These are phyloP conservation scores for Agrochola circellaris DNA, from an alignment of 2,888 invertebrate species.

Conservation along the genomic window DNA sequence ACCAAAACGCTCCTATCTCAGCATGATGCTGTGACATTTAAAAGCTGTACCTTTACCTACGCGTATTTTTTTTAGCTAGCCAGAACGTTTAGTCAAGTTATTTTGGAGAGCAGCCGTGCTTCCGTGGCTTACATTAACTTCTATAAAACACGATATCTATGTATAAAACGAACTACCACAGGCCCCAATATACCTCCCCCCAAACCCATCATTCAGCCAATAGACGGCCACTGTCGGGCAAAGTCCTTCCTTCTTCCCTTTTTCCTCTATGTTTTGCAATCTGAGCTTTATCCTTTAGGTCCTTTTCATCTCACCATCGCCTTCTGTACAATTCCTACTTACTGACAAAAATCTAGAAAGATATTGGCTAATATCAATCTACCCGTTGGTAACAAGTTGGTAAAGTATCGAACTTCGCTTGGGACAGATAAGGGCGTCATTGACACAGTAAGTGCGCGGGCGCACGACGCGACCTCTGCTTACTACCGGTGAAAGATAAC, in stretches of 20 bases:
- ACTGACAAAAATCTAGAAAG: background rate
- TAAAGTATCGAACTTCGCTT: slow-evolving; percentile 24
- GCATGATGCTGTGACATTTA: no score
- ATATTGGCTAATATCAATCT: background rate
- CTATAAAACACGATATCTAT: background rate
- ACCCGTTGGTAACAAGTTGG: background rate
- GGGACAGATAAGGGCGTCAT: slow-evolving; percentile 67
- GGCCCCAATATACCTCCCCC: background rate
- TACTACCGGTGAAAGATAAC: slow-evolving; percentile 80
- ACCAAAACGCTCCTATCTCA: no score
- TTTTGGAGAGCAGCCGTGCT: background rate
- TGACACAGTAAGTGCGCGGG: slow-evolving; percentile 73
- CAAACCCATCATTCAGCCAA: background rate
- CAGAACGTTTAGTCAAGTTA: background rate
- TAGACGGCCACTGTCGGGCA: background rate
- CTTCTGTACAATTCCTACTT: background rate
- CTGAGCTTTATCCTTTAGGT: background rate
- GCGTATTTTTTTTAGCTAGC: no score
- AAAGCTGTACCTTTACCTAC: no score
- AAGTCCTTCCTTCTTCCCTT: background rate
- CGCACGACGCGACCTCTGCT: slow-evolving; percentile 70
- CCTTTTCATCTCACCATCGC: background rate
- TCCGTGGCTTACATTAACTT: background rate
- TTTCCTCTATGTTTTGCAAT: background rate
- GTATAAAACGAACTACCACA: background rate